Conservation (phyloP, 2,797 vertebrate genomes). For the Oreonectes daqikongensis region DNA sequence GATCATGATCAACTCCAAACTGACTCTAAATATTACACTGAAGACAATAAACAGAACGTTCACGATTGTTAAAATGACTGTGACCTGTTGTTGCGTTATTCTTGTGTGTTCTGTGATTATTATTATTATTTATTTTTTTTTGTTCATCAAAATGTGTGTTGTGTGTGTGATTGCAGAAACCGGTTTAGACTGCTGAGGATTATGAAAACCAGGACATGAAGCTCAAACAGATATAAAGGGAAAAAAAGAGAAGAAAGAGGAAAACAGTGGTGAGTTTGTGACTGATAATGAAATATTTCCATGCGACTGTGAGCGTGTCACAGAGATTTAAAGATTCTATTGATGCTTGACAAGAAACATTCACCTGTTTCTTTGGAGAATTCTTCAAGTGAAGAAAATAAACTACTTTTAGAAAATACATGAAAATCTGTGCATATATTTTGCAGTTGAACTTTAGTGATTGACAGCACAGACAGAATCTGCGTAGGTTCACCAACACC, state of each 20-base stretch:
- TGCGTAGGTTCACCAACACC: no score
- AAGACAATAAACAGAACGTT: background rate
- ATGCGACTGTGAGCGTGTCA: background rate
- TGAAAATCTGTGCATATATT: background rate
- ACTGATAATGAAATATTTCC: background rate
- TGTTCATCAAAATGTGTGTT: conserved; percentile 37
- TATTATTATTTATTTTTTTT: background rate
- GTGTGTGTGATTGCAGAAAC: conserved; percentile 51
- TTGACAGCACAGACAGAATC: background rate
- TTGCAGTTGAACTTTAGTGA: background rate
- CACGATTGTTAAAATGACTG: no score
- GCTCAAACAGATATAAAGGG: conserved; percentile 43
- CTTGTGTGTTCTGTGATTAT: background rate
- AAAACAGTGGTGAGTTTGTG: conserved; percentile 28
- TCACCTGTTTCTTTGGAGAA: background rate
- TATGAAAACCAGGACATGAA: conserved; percentile 56
- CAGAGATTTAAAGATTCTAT: conserved; percentile 24
- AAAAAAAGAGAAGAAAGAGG: conserved; percentile 38
- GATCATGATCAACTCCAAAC: background rate
- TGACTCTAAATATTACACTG: background rate
- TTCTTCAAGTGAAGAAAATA: conserved; percentile 32
- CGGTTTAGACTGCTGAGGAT: conserved; percentile 46
- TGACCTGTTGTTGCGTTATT: no score
- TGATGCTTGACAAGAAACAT: conserved; percentile 24
- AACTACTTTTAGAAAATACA: background rate